Base-by-base conservation (phyloP, 2,797 vertebrate genomes). In the Sparidentex hasta region DNA sequence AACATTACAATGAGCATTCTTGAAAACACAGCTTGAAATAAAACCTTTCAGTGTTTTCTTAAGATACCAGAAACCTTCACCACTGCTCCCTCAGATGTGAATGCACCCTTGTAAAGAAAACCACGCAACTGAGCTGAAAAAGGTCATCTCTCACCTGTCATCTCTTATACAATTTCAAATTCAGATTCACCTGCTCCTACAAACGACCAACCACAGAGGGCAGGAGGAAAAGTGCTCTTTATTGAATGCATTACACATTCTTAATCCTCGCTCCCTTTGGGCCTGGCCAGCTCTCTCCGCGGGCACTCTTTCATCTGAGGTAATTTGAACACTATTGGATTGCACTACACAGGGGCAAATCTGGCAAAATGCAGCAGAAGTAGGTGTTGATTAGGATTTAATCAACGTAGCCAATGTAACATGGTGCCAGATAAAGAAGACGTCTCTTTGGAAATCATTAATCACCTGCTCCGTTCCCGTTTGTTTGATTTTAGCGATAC, bases 161-260 rank as follows among this genome's bases (percentile, higher is more conserved):
- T 82, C 70, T 87, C 74, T 75, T 54, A 81, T 79, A 88, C 69
- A 67, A 76, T 76, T 81, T 89, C 65, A 88, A 84, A 92, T 81
- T 83, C 81, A 79, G 76, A 81, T 87, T 90, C 81, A 82, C 76
- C 68, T 84, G 72, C 73, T 83, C 68, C 25, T 78, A 81, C 71
- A 79, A 86, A 76, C 59, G 29, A 74, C 81, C 74, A 44, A 83
- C 81, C 82, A 86, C 70, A 76, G 59, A 87, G 83, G 87, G 83
- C 73, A 77, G 47, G 56, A 51, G 50, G 74, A 80, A 79, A 85
- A 79, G 75, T 78, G 85, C 74, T 87, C 88, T 88, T 91, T 65
- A 85, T 91, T 92, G 86, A 90, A 92, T 92, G 91, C 89, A 92
- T 91, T 86, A 85, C 61, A 85, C 86, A 71, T 89, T 88, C 87